Conservation (phyloP, 2,888 invertebrate species). For the Cremastinae sp. region DNA sequence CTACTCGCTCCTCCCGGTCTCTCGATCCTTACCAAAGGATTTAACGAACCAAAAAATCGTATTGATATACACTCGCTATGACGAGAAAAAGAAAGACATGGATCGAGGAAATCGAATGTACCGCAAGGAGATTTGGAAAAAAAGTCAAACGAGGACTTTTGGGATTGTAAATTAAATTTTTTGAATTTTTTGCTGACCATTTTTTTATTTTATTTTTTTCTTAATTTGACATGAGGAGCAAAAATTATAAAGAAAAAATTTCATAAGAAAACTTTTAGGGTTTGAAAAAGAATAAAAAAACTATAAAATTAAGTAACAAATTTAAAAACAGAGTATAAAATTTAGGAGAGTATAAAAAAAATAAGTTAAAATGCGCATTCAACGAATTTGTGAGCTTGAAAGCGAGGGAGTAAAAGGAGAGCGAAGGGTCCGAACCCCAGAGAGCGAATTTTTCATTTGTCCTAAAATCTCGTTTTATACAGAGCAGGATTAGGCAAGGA, state of each 20-base stretch:
- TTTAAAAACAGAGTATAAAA: too few relatives aligned
- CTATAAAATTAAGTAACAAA: too few relatives aligned
- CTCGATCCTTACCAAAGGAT: conserved; percentile 68
- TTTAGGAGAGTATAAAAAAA: too few relatives aligned
- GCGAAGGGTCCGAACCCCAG: conserved; percentile 46
- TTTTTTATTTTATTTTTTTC: too few relatives aligned
- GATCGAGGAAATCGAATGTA: neutral
- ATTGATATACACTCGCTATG: conserved; percentile 54
- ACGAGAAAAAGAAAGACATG: conserved; percentile 6
- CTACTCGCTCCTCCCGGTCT: neutral
- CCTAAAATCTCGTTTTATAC: conserved; percentile 23
- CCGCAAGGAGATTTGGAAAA: too few relatives aligned
- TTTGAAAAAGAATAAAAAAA: too few relatives aligned
- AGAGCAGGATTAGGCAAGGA: neutral
- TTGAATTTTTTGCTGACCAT: too few relatives aligned
- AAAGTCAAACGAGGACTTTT: neutral
- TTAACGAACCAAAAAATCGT: conserved; percentile 77
- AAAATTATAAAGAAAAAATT: too few relatives aligned
- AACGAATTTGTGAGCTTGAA: conserved; percentile 63
- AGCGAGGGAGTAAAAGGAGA: conserved; percentile 55
- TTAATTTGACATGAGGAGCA: too few relatives aligned
- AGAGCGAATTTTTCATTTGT: conserved; percentile 57
- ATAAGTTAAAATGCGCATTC: conserved; percentile 19
- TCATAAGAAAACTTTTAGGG: too few relatives aligned
- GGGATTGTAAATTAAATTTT: neutral